A percentile compares a stretch with the other conserved stretches of the same genome.
phyloP scores from a whole-genome alignment of 2,797 vertebrate species.

The Micropoecilia bifurca region DNA sequence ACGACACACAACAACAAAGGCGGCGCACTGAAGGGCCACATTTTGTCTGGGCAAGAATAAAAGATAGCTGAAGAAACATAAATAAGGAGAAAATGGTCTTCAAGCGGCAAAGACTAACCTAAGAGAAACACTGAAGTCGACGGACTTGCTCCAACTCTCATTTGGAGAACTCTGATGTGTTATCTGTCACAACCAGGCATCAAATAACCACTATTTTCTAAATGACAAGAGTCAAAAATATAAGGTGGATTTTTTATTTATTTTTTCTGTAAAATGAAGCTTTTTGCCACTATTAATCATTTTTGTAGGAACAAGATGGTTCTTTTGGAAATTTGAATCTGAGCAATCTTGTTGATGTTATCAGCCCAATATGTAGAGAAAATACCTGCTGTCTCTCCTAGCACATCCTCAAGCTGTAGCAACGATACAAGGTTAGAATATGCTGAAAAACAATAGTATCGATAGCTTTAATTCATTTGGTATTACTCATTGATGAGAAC shows the following conservation, averaged over 20 bases:
- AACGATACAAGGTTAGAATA: background rate
- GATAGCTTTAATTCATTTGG: background rate
- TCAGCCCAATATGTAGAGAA: background rate
- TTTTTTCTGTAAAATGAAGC: background rate
- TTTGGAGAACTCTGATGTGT: background rate
- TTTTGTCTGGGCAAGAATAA: slow-evolving; percentile 61
- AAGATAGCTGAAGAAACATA: slow-evolving; percentile 59
- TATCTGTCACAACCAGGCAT: background rate
- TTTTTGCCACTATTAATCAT: background rate
- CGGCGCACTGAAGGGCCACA: slow-evolving; percentile 60
- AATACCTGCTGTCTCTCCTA: background rate
- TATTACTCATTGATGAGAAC: background rate
- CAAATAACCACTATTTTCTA: background rate
- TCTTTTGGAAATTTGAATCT: background rate
- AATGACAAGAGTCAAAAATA: background rate
- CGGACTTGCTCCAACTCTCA: slow-evolving; percentile 2
- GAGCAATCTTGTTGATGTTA: background rate
- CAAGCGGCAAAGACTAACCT: slow-evolving; percentile 29
- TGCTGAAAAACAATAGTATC: background rate
- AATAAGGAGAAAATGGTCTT: slow-evolving; percentile 54
- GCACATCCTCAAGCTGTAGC: background rate
- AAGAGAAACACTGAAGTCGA: slow-evolving; percentile 25
- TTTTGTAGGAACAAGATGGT: background rate
- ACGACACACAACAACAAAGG: slow-evolving; percentile 69
- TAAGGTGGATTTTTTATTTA: background rate